These are phyloP conservation scores for Isurus oxyrinchus DNA, from an alignment of 2,113 vertebrate genomes.

Conservation along the genomic window DNA sequence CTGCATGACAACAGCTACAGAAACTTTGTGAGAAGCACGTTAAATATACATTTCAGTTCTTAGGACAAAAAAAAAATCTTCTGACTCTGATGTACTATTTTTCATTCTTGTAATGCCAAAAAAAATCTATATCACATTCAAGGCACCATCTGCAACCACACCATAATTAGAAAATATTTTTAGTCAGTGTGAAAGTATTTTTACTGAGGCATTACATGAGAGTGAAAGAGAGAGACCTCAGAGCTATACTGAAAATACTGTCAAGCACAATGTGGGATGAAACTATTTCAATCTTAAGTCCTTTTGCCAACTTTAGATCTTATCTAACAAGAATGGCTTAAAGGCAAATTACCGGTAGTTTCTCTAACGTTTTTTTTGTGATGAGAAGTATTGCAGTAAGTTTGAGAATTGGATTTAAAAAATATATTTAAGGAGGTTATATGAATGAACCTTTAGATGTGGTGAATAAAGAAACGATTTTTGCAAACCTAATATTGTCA, in stretches of 20 bases:
- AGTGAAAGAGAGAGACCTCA: neutral
- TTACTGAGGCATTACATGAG: neutral
- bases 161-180: conserved; percentile 16
- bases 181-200: neutral
- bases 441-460: conserved; percentile 7
- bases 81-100: no score
- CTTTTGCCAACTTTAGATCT: neutral
- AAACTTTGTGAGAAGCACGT: neutral
- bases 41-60: neutral
- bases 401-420: neutral
- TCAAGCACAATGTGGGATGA: neutral
- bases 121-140: neutral
- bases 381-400: neutral
- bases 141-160: neutral
- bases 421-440: neutral
- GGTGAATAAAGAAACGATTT: neutral
- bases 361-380: neutral
- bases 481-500: conserved; percentile 26
- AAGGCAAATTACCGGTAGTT: neutral
- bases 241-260: neutral
- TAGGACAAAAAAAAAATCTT: neutral
- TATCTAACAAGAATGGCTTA: neutral
- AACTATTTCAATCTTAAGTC: neutral
- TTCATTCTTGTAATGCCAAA: neutral
- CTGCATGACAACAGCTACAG: neutral